Base-by-base conservation (phyloP, 1,140 invertebrate genomes). In the Conus ventricosus region DNA sequence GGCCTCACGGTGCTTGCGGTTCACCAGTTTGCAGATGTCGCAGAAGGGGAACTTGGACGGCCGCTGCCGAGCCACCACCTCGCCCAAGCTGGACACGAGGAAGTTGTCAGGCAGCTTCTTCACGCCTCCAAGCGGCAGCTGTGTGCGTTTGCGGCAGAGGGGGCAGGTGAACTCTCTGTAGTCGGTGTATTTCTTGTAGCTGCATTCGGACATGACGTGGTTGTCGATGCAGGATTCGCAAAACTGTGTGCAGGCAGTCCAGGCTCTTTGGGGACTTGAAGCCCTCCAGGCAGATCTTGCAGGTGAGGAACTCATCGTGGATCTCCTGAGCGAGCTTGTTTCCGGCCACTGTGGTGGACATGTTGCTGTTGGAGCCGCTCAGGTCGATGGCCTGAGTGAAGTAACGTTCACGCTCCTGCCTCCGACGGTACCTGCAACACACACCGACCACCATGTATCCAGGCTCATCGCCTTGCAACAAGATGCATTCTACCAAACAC, bases 191-290 rank as follows among this genome's bases (percentile, higher is more conserved):
- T 95, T 95, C 90, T 95, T 95, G 92, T 95, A 95, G 39, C 93
- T 93, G 83, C 94, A 93, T 88, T 95, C 94, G 13, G 94, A 94
- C 91, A 94, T 92, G n/a, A 94, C 94, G 86, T 95, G 94, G 88
- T 93, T 95, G 82, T 95, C 94, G 90, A 95, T 94, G 93, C 98
- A 99, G 83, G 96, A 96, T 95, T 98, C 97, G 95, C 98, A 99
- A 95, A 98, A 99, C 4, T n/a, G 98, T 97, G 96, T 99, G 98
- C 92, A 99, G 96, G 95, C 98, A 99, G 92, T 97, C 97, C 90
- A 99, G 96, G 88, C 99, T 97, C 91, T 98, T 96, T 81, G 98
- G 94, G 97, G 91, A 93, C 89, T 95, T 95, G 89, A 93, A 95
- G 27, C 91, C 92, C 84, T 95, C 94, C 78, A 94, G 93, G 87